Conservation (phyloP, 2,797 vertebrate genomes). For the Sebastes trivittatus region DNA sequence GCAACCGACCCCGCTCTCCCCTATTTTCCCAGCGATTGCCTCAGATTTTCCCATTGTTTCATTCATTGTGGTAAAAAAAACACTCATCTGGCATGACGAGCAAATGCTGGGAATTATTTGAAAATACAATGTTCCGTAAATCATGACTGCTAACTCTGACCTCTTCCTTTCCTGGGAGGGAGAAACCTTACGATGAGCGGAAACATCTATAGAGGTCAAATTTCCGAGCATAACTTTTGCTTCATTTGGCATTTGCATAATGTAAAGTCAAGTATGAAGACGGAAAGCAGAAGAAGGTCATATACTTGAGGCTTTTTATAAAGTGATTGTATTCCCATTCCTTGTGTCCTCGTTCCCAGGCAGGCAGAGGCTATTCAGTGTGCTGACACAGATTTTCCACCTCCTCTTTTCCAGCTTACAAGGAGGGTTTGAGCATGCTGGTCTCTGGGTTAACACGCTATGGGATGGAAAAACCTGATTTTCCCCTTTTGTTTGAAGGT, state of each 20-base stretch:
- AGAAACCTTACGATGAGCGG: background rate
- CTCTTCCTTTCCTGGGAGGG: background rate
- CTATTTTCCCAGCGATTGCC: background rate
- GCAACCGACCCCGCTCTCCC: no score
- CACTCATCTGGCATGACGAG: background rate
- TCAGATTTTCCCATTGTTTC: background rate
- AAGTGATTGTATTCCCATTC: conserved; percentile 64
- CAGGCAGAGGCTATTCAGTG: conserved; percentile 38
- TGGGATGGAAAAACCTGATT: conserved; percentile 47
- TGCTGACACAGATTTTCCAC: conserved; percentile 75
- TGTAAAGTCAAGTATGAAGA: conserved; percentile 25
- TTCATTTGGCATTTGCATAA: conserved; percentile 34
- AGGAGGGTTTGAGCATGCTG: conserved; percentile 28
- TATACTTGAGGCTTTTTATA: conserved; percentile 55
- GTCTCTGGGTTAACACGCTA: conserved; percentile 29
- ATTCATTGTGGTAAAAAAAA: background rate
- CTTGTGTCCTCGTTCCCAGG: conserved; percentile 66
- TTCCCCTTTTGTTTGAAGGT: background rate
- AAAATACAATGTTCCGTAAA: background rate
- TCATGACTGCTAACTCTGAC: conserved; percentile 7
- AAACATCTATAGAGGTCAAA: conserved; percentile 17
- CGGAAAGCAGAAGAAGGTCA: conserved; percentile 37
- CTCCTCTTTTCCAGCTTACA: conserved; percentile 32
- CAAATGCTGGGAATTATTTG: background rate
- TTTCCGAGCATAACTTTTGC: background rate